Evolutionary conservation across 2,888 invertebrate genomes (phyloP).

Genomic region (Troides oblongomaculatus): DNA sequence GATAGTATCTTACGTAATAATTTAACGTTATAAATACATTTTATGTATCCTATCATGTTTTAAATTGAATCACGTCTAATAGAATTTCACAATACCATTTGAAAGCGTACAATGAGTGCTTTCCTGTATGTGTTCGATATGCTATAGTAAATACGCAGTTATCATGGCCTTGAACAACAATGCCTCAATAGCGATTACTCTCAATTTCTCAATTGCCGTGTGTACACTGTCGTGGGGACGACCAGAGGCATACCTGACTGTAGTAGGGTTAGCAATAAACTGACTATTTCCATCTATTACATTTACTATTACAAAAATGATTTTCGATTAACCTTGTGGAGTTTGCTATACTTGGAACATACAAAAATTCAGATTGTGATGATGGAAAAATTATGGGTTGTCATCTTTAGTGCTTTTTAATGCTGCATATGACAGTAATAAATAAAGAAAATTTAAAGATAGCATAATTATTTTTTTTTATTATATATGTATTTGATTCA

Average conservation of each 20-base stretch:
- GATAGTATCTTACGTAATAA: not conserved
- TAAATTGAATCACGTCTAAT: not conserved
- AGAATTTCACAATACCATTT: not conserved
- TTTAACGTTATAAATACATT: not conserved
- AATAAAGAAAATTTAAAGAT: not conserved
- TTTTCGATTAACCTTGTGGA: not conserved
- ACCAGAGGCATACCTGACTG: constrained; percentile 28
- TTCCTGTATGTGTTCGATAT: not conserved
- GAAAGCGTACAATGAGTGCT: not conserved
- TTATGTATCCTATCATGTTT: not conserved
- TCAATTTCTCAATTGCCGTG: constrained; percentile 67
- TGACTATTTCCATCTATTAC: not conserved
- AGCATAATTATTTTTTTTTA: not conserved
- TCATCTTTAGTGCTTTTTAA: not conserved
- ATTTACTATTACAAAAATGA: not conserved
- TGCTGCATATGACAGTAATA: not conserved
- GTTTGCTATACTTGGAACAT: not conserved
- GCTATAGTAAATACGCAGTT: constrained; percentile 27
- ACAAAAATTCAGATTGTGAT: not conserved
- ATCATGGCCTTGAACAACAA: constrained; percentile 41
- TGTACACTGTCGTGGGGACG: constrained; percentile 44
- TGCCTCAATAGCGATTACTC: constrained; percentile 58
- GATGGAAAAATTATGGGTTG: not conserved
- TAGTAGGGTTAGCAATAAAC: constrained; percentile 30
- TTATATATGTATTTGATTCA: not conserved